Base-by-base conservation (phyloP, 2,888 invertebrate species). In the Eristalis tenax region DNA sequence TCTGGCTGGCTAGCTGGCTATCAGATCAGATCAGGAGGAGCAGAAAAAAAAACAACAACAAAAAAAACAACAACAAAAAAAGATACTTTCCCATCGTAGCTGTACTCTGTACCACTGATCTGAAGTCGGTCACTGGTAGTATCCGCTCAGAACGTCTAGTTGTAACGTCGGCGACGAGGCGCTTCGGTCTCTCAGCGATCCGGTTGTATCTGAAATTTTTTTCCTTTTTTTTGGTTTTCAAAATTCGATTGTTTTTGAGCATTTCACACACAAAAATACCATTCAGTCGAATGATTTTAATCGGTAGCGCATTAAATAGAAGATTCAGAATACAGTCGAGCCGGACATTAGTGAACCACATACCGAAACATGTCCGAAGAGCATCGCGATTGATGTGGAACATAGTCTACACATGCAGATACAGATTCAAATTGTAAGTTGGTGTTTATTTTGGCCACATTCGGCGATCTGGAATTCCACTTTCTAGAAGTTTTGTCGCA, bases 371-470 rank as follows among this genome's bases (percentile, higher is more conserved):
- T 57, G 57, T 13, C 50, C 18, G 50, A 6, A 6, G 50, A 50
- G 50, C 50, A 57, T 23, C 74, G 69, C 77, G 64, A 77, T 82
- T 70, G 69, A 86, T 86, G 82, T 78, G 75, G 70, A 71, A 75
- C 32, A 18, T 18, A 50, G 65, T 40, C 32, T 71, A 66, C 70
- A 68, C 66, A 81, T 75, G 81, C 75, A 82, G 56, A 86, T 82
- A 71, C 82, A 78, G 68, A 82, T 78, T 56, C 74, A 69, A 79
- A 66, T 74, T 68, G 86, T 86, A 86, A 86, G 86, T 82, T 81
- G 22, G 57, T 63, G 38, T 68, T 56, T 56, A 4, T 22, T 22
- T 56, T 56, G 43, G n/a, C 43, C 15, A 6, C n/a, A 50, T 50
- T 50, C 43, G 28, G 4, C 32, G 6, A 32, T 5, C 2, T 32